Conservation (phyloP, 2,888 invertebrate species). For the Acheta domesticus region DNA sequence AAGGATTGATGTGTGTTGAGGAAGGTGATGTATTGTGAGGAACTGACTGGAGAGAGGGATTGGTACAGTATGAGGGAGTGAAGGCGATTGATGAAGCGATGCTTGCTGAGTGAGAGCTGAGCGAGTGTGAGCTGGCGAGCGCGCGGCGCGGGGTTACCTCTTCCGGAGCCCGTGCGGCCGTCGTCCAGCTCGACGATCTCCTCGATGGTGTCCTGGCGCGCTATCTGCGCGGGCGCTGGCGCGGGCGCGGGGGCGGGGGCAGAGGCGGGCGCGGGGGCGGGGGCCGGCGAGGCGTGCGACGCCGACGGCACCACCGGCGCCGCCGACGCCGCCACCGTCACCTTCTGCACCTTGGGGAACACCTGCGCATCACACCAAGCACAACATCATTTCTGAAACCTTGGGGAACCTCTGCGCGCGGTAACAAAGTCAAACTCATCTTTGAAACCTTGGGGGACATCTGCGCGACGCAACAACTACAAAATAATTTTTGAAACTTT, state of each 20-base stretch:
- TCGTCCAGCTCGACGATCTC: constrained; percentile 59
- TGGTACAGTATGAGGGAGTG: neutral
- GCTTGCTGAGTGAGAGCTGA: neutral
- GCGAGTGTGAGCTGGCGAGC: neutral
- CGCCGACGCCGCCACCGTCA: constrained; percentile 48
- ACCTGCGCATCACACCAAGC: constrained; percentile 43
- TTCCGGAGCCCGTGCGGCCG: neutral
- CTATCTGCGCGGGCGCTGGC: constrained; percentile 44
- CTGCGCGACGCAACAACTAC: too few species aligned
- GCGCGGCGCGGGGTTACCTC: neutral
- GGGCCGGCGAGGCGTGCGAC: neutral
- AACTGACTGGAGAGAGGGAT: neutral
- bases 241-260: constrained; percentile 35
- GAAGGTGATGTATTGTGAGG: neutral
- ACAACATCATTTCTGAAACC: constrained; percentile 44
- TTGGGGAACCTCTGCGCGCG: too few species aligned
- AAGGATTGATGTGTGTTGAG: too few species aligned
- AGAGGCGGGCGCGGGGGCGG: constrained; percentile 7
- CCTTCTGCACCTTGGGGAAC: constrained; percentile 68
- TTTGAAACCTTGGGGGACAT: neutral
- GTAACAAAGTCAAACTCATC: neutral
- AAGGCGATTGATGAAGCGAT: neutral
- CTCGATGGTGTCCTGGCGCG: constrained; percentile 75
- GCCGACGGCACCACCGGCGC: constrained; percentile 36
- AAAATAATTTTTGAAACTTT: neutral